Conservation (phyloP, 2,888 invertebrate species). For the Pristionchus fissidentatus region DNA sequence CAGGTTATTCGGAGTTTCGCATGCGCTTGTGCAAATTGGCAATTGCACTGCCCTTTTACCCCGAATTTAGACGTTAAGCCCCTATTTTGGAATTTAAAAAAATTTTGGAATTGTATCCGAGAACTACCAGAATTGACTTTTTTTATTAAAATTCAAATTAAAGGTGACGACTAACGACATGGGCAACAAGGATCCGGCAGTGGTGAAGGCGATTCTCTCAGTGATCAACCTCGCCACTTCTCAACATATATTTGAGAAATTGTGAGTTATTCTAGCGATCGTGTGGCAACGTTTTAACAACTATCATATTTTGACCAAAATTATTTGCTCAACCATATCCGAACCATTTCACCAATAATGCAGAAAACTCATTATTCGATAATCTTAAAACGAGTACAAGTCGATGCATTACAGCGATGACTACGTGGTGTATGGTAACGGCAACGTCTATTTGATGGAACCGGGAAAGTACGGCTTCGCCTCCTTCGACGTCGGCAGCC, state of each 20-base stretch:
- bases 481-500: not conserved
- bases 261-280: not conserved
- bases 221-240: conserved; percentile 20
- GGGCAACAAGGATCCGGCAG: not conserved
- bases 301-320: no score
- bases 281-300: no score
- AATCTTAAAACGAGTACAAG: not conserved
- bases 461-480: not conserved
- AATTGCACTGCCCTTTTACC: no score
- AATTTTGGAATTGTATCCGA: not conserved
- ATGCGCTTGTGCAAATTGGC: no score
- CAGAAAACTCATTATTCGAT: not conserved
- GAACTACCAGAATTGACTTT: not conserved
- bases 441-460: not conserved
- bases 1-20: no score
- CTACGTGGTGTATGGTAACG: conserved; percentile 29
- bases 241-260: not conserved
- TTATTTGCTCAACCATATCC: no score
- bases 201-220: not conserved
- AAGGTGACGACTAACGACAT: conserved; percentile 32
- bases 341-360: no score
- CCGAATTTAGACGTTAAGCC: no score
- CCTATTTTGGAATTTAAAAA: not conserved
- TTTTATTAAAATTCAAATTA: not conserved
- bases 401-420: not conserved